Evolutionary conservation across 2,113 vertebrate species (phyloP).

Genomic region (Boulengeromyrus knoepffleri): DNA sequence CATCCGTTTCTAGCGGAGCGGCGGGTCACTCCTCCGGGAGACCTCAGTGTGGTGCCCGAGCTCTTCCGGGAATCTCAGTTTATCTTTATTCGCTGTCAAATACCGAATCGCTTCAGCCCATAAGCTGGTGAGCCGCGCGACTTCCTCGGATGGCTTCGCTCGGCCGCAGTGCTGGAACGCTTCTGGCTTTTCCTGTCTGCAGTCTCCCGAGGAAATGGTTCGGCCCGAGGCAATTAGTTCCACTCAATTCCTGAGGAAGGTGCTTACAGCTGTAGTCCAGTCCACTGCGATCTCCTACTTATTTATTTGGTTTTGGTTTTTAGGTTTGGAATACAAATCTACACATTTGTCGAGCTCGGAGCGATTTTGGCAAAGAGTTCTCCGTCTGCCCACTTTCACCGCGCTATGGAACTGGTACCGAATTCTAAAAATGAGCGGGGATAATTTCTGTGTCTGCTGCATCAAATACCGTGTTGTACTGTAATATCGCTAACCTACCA

Average conservation of each 20-base stretch:
- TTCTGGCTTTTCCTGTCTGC: background rate
- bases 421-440: background rate
- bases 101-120: background rate
- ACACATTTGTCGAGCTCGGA: background rate
- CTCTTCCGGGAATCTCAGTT: background rate
- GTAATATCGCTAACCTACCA: slow-evolving; percentile 22
- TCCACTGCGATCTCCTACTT: background rate
- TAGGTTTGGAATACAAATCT: background rate
- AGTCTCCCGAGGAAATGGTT: background rate
- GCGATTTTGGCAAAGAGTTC: background rate
- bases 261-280: background rate
- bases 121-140: background rate
- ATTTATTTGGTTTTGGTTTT: background rate
- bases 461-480: background rate
- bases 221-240: background rate
- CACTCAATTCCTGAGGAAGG: background rate
- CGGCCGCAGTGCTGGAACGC: background rate
- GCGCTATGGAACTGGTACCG: background rate
- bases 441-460: slow-evolving; percentile 12
- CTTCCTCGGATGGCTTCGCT: background rate
- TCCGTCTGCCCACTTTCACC: background rate
- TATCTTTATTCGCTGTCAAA: background rate
- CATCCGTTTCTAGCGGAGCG: background rate
- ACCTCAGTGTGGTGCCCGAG: background rate
- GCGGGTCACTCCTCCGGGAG: background rate